phyloP scores from a whole-genome alignment of 2,888 invertebrate species.

The Drosophila paranaensis region DNA sequence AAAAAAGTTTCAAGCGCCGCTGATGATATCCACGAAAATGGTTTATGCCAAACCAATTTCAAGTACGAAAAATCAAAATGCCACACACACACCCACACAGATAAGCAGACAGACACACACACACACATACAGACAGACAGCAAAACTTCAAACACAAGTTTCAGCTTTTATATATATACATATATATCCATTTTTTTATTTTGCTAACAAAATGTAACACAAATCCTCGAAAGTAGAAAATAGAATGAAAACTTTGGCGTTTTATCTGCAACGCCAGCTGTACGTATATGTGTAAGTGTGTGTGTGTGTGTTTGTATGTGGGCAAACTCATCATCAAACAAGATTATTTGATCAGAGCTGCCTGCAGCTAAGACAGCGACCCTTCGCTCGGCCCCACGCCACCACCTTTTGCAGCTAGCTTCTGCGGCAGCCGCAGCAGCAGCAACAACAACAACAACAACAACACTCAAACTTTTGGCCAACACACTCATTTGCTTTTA shows the following conservation, averaged over 20 bases:
- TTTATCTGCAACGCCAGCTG: conserved; percentile 63
- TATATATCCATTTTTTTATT: conserved; percentile 34
- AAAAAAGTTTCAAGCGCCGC: conserved; percentile 37
- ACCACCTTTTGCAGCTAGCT: not conserved
- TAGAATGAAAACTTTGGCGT: conserved; percentile 75
- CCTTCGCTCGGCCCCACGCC: conserved; percentile 1
- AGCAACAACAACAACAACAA: conserved; percentile 10
- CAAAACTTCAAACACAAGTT: conserved; percentile 68
- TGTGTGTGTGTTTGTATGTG: conserved; percentile 46
- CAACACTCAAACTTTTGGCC: conserved; percentile 60
- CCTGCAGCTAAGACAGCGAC: conserved; percentile 54
- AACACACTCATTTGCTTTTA: conserved; percentile 77
- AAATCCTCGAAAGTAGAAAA: conserved; percentile 78
- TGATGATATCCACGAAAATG: conserved; percentile 61
- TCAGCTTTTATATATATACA: conserved; percentile 45
- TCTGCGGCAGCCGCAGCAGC: conserved; percentile 17
- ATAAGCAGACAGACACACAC: not conserved
- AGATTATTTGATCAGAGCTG: conserved; percentile 78
- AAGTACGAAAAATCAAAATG: conserved; percentile 74
- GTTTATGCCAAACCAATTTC: conserved; percentile 76
- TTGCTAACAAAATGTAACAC: conserved; percentile 69
- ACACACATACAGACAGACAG: not conserved
- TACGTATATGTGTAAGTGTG: conserved; percentile 20
- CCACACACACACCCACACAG: conserved; percentile 27
- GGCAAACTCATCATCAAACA: conserved; percentile 78